Base-by-base conservation (phyloP, 2,888 invertebrate species). In the Mylabris sibirica region DNA sequence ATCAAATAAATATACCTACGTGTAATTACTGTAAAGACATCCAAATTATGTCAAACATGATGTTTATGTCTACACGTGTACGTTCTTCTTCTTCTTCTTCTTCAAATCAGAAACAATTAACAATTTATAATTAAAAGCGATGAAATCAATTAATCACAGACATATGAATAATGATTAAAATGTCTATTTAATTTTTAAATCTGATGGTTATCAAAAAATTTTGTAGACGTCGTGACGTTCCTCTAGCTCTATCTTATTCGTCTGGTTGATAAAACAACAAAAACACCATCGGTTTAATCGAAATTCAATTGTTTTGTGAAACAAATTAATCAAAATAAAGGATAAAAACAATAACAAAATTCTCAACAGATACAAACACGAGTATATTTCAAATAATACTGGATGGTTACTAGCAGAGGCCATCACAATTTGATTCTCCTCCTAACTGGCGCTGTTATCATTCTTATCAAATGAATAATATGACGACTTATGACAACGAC, bases 391-490 rank as follows among this genome's bases (percentile, higher is more conserved):
- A 14, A 57, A 24, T 57, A 57, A 24, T 24, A 57, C 57, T 57
- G 24, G 24, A 30, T 30, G 9, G 22, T 4, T 20, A 17, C 49
- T 20, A 20, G 20, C n/a, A 17, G 9, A 49, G 2, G 20, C 20
- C 49, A 49, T 20, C 49, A 20, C 49, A 49, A 3, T 20, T 49
- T 49, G 20, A 20, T 49, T 44, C 44, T 17, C 41, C 20, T 44
- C 44, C 44, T 17, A 44, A n/a, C 60, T 69, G 66, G 66, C 64
- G 66, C 66, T 64, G 66, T 61, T 69, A 69, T 69, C 69, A 69
- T 60, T 69, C 66, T 69, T 69, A 69, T 69, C 69, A 60, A 63
- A 60, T 63, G 5, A 6, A 63, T 24, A 49, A 49, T 20, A 49
- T 49, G 20, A 53, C 49, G 49, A 59, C 63, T n/a, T n/a, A n/a